Base-by-base conservation (phyloP, 2,888 invertebrate species). In the Athalia cordata region DNA sequence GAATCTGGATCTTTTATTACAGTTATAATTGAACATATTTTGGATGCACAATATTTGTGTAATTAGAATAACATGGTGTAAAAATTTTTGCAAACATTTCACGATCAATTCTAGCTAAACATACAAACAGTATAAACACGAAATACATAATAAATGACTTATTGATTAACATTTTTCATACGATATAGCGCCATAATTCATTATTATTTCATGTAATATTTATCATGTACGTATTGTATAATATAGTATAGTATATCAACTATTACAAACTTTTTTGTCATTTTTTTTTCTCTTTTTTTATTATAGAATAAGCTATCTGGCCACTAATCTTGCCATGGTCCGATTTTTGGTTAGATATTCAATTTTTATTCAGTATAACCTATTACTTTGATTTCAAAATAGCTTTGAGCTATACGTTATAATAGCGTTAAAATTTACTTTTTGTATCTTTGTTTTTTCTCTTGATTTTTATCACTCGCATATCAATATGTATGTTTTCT, bases 301-400 rank as follows among this genome's bases (percentile, higher is more conserved):
- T 77, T 47, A 80, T 68, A 68, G 7, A 66, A 66, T 66, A 66
- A 49, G 66, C 66, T 66, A 49, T 66, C 68, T 68, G 68, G 68
- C 68, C 52, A 68, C 68, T 68, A 80, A 81, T 81, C 70, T 77
- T 80, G 81, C 80, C 81, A 80, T 84, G 83, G 84, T 84, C 83
- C 84, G 77, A 78, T 82, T 80, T 77, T 66, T 65, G 3, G 43
- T 15, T 70, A 52, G 52, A 50, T 13, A 29, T 47, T 66, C n/a
- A 61, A 67, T 79, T 64, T 72, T 52, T 67, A 13, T 57, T 68
- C n/a, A 55, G 55, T n/a, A 55, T 55, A 55, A 3, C 55, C 8
- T n/a, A 55, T 11, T 52, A 29, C 43, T 47, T 11, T 55, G 68
- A 55, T 55, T 4, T 50, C 52, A 9, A 4, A 29, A 29, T 52